Conservation (phyloP, 2,797 vertebrate species). For the Gymnopithys bicolor region DNA sequence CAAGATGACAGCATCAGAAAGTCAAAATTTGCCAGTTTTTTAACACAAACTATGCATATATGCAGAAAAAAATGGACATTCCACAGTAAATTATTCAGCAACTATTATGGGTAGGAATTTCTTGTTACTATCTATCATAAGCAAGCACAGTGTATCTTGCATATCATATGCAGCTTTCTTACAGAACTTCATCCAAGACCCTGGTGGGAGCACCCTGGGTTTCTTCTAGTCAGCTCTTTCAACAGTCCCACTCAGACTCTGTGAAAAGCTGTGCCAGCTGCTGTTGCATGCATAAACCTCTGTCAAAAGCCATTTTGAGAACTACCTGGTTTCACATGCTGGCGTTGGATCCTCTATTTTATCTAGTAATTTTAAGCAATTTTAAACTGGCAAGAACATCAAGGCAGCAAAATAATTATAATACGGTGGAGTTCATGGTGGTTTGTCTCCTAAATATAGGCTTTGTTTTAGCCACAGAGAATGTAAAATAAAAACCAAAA, state of each 20-base stretch:
- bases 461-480: not conserved
- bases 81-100: not conserved
- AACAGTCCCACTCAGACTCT: not conserved
- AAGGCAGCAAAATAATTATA: not conserved
- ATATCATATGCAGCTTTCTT: not conserved
- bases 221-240: not conserved
- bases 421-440: not conserved
- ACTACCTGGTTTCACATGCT: not conserved
- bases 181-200: not conserved
- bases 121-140: not conserved
- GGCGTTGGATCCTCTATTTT: not conserved
- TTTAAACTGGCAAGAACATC: not conserved
- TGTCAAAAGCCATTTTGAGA: not conserved
- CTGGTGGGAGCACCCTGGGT: not conserved
- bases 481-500: not conserved
- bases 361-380: not conserved
- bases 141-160: not conserved
- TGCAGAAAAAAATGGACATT: not conserved
- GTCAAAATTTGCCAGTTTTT: not conserved
- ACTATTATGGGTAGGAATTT: fast-evolving
- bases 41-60: not conserved
- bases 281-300: not conserved
- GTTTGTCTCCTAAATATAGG: not conserved
- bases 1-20: not conserved
- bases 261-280: not conserved